phyloP scores from a whole-genome alignment of 2,797 vertebrate species.

The Chelonia mydas region DNA sequence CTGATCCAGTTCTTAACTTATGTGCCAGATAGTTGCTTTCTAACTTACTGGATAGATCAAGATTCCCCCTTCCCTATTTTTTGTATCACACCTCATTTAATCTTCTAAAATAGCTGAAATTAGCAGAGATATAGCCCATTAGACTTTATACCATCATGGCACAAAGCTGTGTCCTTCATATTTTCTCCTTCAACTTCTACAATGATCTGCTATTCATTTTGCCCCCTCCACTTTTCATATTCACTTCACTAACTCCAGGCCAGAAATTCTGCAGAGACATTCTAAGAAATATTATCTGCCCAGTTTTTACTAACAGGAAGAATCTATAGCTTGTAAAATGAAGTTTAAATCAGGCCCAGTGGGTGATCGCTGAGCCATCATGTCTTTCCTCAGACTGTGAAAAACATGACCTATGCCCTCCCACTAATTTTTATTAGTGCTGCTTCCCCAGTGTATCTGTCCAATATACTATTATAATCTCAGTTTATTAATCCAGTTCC shows the following conservation, averaged over 20 bases:
- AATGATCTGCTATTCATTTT: neutral
- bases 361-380: neutral
- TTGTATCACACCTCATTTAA: no score
- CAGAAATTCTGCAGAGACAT: neutral
- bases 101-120: neutral
- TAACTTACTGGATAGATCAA: no score
- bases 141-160: neutral
- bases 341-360: neutral
- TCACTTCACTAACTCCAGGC: neutral
- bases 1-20: no score
- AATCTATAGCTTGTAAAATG: neutral
- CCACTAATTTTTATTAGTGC: neutral
- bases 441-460: neutral
- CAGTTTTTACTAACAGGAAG: neutral
- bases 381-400: neutral
- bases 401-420: neutral
- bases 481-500: neutral
- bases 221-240: neutral
- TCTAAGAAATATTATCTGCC: neutral
- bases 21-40: no score
- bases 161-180: neutral
- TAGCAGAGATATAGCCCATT: neutral
- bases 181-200: neutral
- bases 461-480: neutral
- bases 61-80: no score